These are phyloP conservation scores for Minunthozetes semirufus DNA, from an alignment of 2,888 invertebrate genomes.

Conservation along the genomic window DNA sequence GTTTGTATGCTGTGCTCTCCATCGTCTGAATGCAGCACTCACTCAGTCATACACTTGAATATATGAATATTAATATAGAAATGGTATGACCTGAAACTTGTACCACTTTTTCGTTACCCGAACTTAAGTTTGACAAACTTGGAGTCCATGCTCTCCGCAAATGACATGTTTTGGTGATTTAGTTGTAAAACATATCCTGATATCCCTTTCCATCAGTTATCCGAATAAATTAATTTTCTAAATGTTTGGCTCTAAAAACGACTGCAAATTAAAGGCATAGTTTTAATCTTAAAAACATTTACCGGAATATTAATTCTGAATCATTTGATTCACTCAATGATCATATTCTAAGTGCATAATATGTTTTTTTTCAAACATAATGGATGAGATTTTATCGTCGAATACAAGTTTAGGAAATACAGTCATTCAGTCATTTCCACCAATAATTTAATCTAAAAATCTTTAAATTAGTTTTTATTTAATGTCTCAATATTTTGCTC, in stretches of 20 bases:
- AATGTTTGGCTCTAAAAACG: not conserved
- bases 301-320: too few species aligned
- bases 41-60: conserved; percentile 5
- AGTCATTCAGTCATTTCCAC: too few species aligned
- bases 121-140: not conserved
- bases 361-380: too few species aligned
- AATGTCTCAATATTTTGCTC: too few species aligned
- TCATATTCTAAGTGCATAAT: too few species aligned
- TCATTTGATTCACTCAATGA: too few species aligned
- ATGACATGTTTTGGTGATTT: too few species aligned
- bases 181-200: too few species aligned
- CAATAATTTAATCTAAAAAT: too few species aligned
- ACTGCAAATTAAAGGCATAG: not conserved
- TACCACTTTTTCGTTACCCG: not conserved
- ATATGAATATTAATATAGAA: conserved; percentile 23
- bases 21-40: not conserved
- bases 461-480: too few species aligned
- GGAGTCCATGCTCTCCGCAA: not conserved
- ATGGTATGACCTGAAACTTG: conserved; percentile 17
- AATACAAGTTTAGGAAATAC: too few species aligned
- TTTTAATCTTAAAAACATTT: not conserved
- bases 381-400: too few species aligned
- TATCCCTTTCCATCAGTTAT: not conserved
- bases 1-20: not conserved
- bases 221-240: not conserved